Evolutionary conservation across 2,888 invertebrate species (phyloP).

Genomic region (Caenorhabditis becei): DNA sequence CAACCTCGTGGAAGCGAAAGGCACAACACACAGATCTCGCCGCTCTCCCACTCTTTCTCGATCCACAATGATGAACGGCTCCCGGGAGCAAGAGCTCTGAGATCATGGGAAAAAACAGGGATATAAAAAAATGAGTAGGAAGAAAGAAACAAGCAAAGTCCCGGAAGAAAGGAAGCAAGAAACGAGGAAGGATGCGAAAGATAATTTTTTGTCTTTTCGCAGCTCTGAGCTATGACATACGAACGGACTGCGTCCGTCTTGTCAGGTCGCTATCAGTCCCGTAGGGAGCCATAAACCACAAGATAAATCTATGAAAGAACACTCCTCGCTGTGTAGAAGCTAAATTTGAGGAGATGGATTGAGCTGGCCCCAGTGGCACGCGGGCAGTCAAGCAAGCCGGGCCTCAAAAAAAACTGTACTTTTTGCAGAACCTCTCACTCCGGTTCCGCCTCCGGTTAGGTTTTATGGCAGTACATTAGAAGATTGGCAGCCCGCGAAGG

Average conservation of each 20-base stretch:
- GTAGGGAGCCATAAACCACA: slow-evolving; percentile 62
- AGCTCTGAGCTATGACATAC: slow-evolving; percentile 43
- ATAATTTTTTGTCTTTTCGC: slow-evolving; percentile 45
- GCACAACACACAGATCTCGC: slow-evolving; percentile 39
- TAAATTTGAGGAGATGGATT: slow-evolving; percentile 55
- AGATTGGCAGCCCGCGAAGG: slow-evolving; percentile 44
- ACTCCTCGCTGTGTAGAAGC: slow-evolving; percentile 22
- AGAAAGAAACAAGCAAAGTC: not conserved
- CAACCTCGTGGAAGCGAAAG: slow-evolving; percentile 7
- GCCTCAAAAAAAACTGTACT: slow-evolving; percentile 51
- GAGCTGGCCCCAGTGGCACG: slow-evolving; percentile 26
- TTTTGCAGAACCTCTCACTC: slow-evolving; percentile 31
- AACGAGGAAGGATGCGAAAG: slow-evolving; percentile 25
- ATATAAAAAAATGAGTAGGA: slow-evolving; percentile 17
- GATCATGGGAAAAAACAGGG: slow-evolving; percentile 44
- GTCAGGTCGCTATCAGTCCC: slow-evolving; percentile 64
- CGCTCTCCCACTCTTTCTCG: slow-evolving; percentile 20
- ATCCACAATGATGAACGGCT: slow-evolving; percentile 46
- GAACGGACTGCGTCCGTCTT: slow-evolving; percentile 56
- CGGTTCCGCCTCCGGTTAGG: slow-evolving; percentile 22
- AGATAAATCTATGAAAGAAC: slow-evolving; percentile 65
- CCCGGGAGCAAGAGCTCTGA: slow-evolving; percentile 43
- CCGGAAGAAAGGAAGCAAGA: slow-evolving; percentile 11
- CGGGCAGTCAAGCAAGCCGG: not conserved
- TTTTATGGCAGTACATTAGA: slow-evolving; percentile 59